Conservation (phyloP, 2,113 vertebrate species). For the Eudyptes chrysolophus region DNA sequence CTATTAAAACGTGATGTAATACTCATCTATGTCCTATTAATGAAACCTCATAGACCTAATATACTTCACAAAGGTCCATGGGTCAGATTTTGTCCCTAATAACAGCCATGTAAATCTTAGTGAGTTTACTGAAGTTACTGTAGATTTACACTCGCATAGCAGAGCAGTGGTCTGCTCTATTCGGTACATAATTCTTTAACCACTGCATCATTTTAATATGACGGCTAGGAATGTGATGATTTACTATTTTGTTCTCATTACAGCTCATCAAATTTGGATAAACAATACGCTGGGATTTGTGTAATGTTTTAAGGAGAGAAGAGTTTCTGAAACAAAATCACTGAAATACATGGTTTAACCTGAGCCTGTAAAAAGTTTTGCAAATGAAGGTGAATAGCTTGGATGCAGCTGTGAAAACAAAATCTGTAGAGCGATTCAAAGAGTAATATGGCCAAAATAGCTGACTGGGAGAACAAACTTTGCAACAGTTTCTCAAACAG, state of each 20-base stretch:
- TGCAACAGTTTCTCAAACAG: neutral
- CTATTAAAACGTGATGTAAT: slow-evolving; percentile 35
- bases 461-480: neutral
- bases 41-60: neutral
- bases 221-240: neutral
- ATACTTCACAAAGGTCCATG: neutral
- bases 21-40: neutral
- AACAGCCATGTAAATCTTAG: neutral
- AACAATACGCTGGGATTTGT: neutral
- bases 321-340: neutral
- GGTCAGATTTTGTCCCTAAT: neutral
- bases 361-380: neutral
- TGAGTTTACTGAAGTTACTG: neutral
- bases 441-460: neutral
- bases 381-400: neutral
- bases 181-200: neutral
- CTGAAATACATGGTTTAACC: neutral
- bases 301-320: neutral
- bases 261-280: neutral
- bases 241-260: neutral
- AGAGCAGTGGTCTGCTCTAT: neutral
- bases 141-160: neutral
- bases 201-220: neutral
- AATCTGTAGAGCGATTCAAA: neutral
- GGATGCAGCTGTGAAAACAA: neutral